Percentiles rank a stretch among this genome's conserved stretches.
These are phyloP conservation scores for Chrysina gloriosa DNA, from an alignment of 2,888 invertebrate species.

Conservation along the genomic window DNA sequence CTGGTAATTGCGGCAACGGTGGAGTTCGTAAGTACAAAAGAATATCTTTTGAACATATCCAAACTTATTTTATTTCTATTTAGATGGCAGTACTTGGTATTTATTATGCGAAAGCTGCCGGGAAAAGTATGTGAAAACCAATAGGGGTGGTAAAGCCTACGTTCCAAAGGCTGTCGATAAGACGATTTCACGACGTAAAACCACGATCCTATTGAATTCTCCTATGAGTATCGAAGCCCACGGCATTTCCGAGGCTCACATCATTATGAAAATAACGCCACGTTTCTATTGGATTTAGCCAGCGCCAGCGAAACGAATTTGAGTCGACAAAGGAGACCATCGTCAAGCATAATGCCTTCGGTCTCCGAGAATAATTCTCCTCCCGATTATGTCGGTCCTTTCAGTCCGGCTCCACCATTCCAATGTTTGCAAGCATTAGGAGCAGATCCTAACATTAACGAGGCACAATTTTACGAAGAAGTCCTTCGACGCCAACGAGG, in stretches of 20 bases:
- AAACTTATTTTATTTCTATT: background rate
- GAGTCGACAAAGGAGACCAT: conserved; percentile 58
- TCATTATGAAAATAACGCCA: conserved; percentile 93
- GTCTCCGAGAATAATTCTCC: conserved; percentile 70
- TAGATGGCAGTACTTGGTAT: conserved; percentile 73
- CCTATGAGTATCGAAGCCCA: conserved; percentile 43
- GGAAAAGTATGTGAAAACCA: conserved; percentile 74
- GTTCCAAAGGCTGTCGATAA: conserved; percentile 58
- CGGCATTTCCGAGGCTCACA: conserved; percentile 66
- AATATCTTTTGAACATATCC: background rate
- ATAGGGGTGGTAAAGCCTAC: conserved; percentile 60
- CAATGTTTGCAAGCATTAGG: conserved; percentile 72
- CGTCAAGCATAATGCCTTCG: conserved; percentile 65
- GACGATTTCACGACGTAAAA: conserved; percentile 49
- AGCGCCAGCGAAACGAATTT: conserved; percentile 73
- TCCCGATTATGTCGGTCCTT: conserved; percentile 67
- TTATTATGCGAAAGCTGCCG: conserved; percentile 92
- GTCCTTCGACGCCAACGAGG: conserved; percentile 65
- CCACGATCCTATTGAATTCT: conserved; percentile 55
- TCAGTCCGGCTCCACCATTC: conserved; percentile 69
- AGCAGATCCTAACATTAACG: conserved; percentile 51
- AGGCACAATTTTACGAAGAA: conserved; percentile 65
- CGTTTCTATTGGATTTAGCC: conserved; percentile 91
- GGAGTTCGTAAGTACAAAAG: conserved; percentile 73
- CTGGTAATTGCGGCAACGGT: conserved; percentile 89